These are phyloP conservation scores for Drosophila aldrichi DNA, from an alignment of 2,888 invertebrate species.

Conservation along the genomic window DNA sequence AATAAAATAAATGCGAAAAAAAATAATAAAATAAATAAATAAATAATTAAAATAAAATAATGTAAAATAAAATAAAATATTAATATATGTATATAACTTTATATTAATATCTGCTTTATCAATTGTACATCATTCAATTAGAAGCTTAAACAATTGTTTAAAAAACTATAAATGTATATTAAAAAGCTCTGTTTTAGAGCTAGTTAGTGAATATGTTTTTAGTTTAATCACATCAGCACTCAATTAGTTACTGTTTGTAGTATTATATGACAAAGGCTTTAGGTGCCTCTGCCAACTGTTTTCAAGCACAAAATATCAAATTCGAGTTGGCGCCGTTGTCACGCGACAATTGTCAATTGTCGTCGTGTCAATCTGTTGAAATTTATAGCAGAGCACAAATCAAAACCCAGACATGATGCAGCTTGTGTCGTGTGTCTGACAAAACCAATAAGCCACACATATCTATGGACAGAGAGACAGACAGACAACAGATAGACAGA, in stretches of 20 bases:
- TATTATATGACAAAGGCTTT: background rate
- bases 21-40: too few relatives aligned
- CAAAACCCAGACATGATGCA: slow-evolving; percentile 52
- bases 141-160: too few relatives aligned
- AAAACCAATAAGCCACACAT: slow-evolving; percentile 71
- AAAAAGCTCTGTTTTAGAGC: background rate
- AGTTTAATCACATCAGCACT: background rate
- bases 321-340: slow-evolving; percentile 43
- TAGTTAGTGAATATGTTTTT: background rate
- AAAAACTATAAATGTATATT: background rate
- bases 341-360: slow-evolving; percentile 73
- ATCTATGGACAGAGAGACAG: slow-evolving; percentile 18
- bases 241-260: background rate
- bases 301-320: slow-evolving; percentile 22
- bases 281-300: background rate
- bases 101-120: too few relatives aligned
- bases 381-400: slow-evolving; percentile 71
- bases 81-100: too few relatives aligned
- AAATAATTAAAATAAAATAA: too few relatives aligned
- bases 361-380: slow-evolving; percentile 68
- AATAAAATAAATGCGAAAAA: too few relatives aligned
- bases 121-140: too few relatives aligned
- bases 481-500: background rate
- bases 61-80: too few relatives aligned
- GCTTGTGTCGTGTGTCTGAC: slow-evolving; percentile 37